Base-by-base conservation (phyloP, 2,797 vertebrate species). In the Helostoma temminkii region DNA sequence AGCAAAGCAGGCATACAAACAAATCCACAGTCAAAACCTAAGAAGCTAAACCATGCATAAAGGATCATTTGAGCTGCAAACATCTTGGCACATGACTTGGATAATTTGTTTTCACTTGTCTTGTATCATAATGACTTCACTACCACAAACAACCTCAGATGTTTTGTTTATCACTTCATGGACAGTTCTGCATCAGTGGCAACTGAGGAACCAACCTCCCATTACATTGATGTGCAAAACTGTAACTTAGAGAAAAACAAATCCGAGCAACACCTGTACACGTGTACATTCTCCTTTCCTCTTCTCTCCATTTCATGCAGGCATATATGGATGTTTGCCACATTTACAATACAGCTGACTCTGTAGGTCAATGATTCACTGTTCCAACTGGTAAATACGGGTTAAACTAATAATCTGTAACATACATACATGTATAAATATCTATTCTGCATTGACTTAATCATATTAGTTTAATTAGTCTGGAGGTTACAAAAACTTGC, bases 1-100 rank as follows among this genome's bases (percentile, higher is more conserved):
- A 72, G 19, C 53, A 45, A 39, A 19, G 15, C 19, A 67, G 30
- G 60, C 46, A 47, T 50, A 32, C n/a, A 62, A 80, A 72, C 34
- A 36, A 37, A 60, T 46, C 24, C 18, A 36, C 22, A 55, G 26
- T 45, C 5, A 46, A 65, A 30, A n/a, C n/a, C n/a, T n/a, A n/a
- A n/a, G n/a, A n/a, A n/a, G n/a, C n/a, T n/a, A n/a, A n/a, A n/a
- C n/a, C n/a, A 32, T 26, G 34, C 14, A 22, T 32, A 22, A 56
- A 43, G 16, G 64, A 43, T 64, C 25, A 21, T 10, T 12, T 66
- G 26, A 59, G 34, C 22, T 32, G 18, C n/a, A 55, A 72, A 42
- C 42, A 48, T 24, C 42, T 62, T 3, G 0, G 34, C 30, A 30
- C 56, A 30, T 34, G 62, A 66, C 36, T 53, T 28, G n/a, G 25